These are phyloP conservation scores for Ataeniobius toweri DNA, from an alignment of 2,797 vertebrate species.

Conservation along the genomic window DNA sequence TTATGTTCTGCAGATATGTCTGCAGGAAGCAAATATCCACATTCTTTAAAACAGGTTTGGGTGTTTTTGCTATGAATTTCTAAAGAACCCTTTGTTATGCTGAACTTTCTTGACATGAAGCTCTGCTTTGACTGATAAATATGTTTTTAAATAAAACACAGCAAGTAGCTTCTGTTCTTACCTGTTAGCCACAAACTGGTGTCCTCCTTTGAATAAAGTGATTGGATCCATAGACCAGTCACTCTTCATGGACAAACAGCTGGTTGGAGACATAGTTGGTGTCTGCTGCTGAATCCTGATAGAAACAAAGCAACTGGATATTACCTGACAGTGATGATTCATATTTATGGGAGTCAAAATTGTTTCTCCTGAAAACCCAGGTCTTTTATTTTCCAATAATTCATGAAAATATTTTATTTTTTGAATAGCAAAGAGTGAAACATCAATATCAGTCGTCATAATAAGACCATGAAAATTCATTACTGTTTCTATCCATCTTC, in stretches of 20 bases:
- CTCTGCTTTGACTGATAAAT: background rate
- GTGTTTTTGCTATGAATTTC: background rate
- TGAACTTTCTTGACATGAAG: background rate
- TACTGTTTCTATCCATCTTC: too few relatives aligned
- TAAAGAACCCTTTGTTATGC: too few relatives aligned
- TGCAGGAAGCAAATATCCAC: background rate
- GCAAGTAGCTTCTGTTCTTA: background rate
- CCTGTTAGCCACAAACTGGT: background rate
- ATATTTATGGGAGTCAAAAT: too few relatives aligned
- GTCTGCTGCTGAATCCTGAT: background rate
- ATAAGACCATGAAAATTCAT: too few relatives aligned
- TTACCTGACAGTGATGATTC: background rate
- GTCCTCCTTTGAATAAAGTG: background rate
- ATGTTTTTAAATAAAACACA: background rate
- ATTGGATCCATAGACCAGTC: slow-evolving; percentile 1
- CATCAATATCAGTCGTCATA: too few relatives aligned
- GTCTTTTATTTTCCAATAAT: too few relatives aligned
- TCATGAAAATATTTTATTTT: too few relatives aligned
- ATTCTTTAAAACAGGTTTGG: background rate
- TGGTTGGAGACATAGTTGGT: background rate
- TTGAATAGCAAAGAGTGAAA: too few relatives aligned
- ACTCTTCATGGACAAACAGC: slow-evolving; percentile 3
- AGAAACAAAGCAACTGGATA: background rate
- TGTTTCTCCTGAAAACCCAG: too few relatives aligned
- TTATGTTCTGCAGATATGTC: background rate